Evolutionary conservation across 64 coral and sea anemone species (phyloP), one percentile per base, ranked within the genome.

Genomic region (Acropora yongei): DNA sequence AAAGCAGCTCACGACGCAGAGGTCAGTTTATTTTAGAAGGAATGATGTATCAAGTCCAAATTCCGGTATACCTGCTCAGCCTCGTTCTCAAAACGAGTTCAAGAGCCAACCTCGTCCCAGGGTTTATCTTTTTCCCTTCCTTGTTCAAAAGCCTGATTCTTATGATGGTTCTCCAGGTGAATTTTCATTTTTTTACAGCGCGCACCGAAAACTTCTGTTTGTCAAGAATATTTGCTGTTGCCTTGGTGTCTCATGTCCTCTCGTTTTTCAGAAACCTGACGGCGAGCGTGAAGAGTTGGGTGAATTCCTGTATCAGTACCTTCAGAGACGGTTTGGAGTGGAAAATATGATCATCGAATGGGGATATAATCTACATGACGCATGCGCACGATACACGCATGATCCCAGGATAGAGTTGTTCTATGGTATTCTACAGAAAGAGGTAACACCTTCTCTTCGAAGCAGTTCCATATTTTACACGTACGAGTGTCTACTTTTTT

Each of bases 291-390:
- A 94, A 9, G 91, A 93, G 4, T 68, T 99, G 6, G 88, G 94
- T 4, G 91, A 94, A 13, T 99, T 99, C 88, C 86, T 99, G 2
- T 93, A 96, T 67, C 61, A 84, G 8, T 99, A 99, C 60, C 88
- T 99, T 0, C 91, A 99, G 50, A 88, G 94, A 71, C 91, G 97
- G 9, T 99, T 99, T 87, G 97, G 97, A 49, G 89, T 95, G 9
- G 97, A 99, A 48, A 96, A 96, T 66, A 96, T 99, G 97, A 91
- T 95, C 44, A 82, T 99, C 41, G 97, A 99, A 30, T 99, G 97
- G 97, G 94, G 91, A 7, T 99, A 99, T 39, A 99, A 99, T 18
- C 60, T 99, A 68, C 88, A 99, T 39, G 97, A 99, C 19, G 97
- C 97, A 7, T 99, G 97, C 46, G 87, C 79, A n/a, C 55, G 97